A percentile compares a stretch with the other conserved stretches of the same genome.
Evolutionary conservation across 1,140 invertebrate genomes (phyloP).

Genomic region (Ceratina calcarata): DNA sequence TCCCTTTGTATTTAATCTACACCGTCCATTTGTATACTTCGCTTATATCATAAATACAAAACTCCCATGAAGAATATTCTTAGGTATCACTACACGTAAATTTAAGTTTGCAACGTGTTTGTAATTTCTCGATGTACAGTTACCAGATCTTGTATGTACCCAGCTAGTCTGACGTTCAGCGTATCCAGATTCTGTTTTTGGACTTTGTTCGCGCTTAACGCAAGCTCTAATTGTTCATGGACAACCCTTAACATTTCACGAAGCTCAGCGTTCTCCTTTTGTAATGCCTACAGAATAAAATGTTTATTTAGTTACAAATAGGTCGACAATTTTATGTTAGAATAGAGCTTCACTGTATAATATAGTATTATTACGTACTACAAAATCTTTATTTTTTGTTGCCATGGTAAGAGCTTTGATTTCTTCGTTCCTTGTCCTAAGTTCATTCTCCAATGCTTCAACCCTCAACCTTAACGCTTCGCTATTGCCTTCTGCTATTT

Average conservation of each 20-base stretch:
- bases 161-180: slow-evolving; percentile 90
- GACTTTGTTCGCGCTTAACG: slow-evolving; percentile 89
- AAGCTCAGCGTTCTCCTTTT: slow-evolving; percentile 88
- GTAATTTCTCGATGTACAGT: slow-evolving; percentile 92
- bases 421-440: slow-evolving; percentile 90
- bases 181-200: slow-evolving; percentile 92
- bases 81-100: slow-evolving; percentile 53
- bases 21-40: slow-evolving; percentile 62
- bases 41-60: slow-evolving; percentile 72
- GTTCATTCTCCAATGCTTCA: slow-evolving; percentile 88
- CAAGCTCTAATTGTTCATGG: slow-evolving; percentile 91
- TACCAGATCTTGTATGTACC: slow-evolving; percentile 92
- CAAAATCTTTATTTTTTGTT: slow-evolving; percentile 79
- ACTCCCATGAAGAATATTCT: slow-evolving; percentile 71
- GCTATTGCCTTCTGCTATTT: slow-evolving; percentile 80
- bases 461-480: slow-evolving; percentile 86
- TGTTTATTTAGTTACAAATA: slow-evolving; percentile 25
- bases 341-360: background rate
- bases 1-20: slow-evolving; percentile 61
- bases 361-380: slow-evolving; percentile 67
- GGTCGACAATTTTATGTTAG: background rate
- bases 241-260: slow-evolving; percentile 87
- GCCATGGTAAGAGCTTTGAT: slow-evolving; percentile 82
- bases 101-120: slow-evolving; percentile 89
- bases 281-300: slow-evolving; percentile 80